A percentile compares a stretch with the other conserved stretches of the same genome.
Conservation (phyloP, 2,888 invertebrate genomes). For the Erpobdella octoculata region DNA sequence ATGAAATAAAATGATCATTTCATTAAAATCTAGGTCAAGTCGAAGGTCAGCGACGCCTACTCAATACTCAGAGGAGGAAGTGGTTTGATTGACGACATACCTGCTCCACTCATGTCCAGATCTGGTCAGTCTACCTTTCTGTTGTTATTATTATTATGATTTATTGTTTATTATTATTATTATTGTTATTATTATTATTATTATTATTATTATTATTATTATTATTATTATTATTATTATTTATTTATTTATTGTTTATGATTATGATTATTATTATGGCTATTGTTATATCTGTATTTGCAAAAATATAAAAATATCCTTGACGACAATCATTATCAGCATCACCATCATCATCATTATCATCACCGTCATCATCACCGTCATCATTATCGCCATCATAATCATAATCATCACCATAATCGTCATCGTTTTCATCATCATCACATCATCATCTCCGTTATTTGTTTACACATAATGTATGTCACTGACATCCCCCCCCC, state of each 20-base stretch:
- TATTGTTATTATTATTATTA: neutral
- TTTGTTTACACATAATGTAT: too few relatives aligned
- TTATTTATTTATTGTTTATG: neutral
- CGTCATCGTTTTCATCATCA: too few relatives aligned
- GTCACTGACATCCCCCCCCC: too few relatives aligned
- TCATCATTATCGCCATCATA: too few relatives aligned
- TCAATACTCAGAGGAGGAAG: constrained; percentile 10
- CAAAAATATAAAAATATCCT: too few relatives aligned
- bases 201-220: neutral
- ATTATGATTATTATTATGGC: neutral
- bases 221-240: neutral
- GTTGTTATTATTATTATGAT: neutral
- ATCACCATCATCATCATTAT: too few relatives aligned
- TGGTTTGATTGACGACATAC: neutral
- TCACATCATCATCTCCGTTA: too few relatives aligned
- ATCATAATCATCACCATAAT: too few relatives aligned
- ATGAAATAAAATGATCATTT: neutral
- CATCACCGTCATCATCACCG: too few relatives aligned
- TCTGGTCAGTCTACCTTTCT: neutral
- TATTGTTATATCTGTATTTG: too few relatives aligned
- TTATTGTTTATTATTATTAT: neutral
- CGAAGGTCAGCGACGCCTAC: constrained; percentile 19
- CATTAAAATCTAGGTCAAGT: constrained; percentile 8
- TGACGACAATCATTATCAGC: too few relatives aligned
- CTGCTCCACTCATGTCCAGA: neutral